Evolutionary conservation across 2,113 vertebrate genomes (phyloP), one percentile per base, ranked within the genome.

Genomic region (Centropus unirufus): DNA sequence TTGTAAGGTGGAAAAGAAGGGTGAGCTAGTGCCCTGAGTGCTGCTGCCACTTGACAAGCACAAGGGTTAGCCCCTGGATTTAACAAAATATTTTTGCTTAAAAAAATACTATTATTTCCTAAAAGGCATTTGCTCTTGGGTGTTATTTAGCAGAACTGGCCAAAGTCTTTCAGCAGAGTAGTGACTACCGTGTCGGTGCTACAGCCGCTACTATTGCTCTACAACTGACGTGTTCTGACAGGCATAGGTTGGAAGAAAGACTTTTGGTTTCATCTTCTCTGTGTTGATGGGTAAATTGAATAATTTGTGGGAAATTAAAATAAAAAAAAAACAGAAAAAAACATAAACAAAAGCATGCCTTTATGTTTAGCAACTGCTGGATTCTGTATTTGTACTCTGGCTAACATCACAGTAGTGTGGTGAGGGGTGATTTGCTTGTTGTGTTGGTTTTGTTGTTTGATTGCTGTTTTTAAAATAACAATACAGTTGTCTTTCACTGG

Each of bases 321-420:
- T 7, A 19, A 11, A 27, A 36, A 49, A 46, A n/a, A 8, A 18
- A 7, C 23, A 6, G n/a, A n/a, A n/a, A n/a, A n/a, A n/a, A n/a
- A n/a, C n/a, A 44, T 44, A 15, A 44, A 44, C 11, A 44, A 44
- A 44, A 9, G 46, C 46, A 47, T 21, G 8, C 16, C 46, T 55
- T 49, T 8, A 3, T 21, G 27, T 39, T 36, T 26, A n/a, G 27
- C 54, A 32, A 39, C 26, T n/a, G 18, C 12, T 21, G 18, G 26
- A 22, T 14, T 57, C 27, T 68, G 54, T 52, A 0, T 29, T 68
- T 36, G 22, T 39, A 13, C 62, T 52, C 62, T 20, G 51, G 30
- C n/a, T 14, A 2, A 8, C 2, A 8, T 36, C 44, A 30, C 2
- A 19, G n/a, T 1, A 2, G 9, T 8, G 40, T 20, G 14, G 42